Conservation (phyloP, 2,797 vertebrate species). For the Cryptoprocta ferox region DNA sequence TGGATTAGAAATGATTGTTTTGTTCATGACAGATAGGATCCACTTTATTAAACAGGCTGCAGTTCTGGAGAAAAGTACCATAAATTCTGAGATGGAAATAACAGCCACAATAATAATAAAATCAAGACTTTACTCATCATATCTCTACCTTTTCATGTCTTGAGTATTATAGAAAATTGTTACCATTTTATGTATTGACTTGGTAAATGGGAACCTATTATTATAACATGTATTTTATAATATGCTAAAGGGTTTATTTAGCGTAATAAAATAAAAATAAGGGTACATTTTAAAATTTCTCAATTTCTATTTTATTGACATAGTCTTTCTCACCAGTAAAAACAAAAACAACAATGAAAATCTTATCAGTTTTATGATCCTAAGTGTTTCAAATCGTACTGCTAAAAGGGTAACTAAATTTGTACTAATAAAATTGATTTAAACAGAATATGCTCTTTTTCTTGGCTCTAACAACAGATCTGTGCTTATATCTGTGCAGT, state of each 20-base stretch:
- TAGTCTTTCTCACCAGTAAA: neutral
- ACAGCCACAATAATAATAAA: neutral
- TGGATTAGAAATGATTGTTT: neutral
- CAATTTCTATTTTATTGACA: constrained; percentile 2
- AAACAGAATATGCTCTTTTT: neutral
- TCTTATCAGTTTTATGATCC: constrained; percentile 3
- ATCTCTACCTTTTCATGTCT: neutral
- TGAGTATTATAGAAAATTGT: constrained; percentile 45
- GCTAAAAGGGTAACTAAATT: constrained; percentile 9
- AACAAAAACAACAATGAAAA: neutral
- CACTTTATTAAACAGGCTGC: neutral
- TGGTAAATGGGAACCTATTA: constrained; percentile 7
- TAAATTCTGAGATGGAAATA: neutral
- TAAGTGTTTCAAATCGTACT: neutral
- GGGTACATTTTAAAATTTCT: neutral
- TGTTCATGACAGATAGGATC: neutral
- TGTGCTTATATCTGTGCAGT: neutral
- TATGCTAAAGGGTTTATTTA: constrained; percentile 14
- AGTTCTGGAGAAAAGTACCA: neutral
- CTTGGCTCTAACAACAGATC: neutral
- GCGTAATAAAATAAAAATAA: constrained; percentile 48
- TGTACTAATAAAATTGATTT: constrained; percentile 23
- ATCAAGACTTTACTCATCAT: neutral
- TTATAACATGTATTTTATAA: constrained; percentile 18
- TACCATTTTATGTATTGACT: neutral